phyloP scores from a whole-genome alignment of 1,140 invertebrate genomes.

The Formica selysi region DNA sequence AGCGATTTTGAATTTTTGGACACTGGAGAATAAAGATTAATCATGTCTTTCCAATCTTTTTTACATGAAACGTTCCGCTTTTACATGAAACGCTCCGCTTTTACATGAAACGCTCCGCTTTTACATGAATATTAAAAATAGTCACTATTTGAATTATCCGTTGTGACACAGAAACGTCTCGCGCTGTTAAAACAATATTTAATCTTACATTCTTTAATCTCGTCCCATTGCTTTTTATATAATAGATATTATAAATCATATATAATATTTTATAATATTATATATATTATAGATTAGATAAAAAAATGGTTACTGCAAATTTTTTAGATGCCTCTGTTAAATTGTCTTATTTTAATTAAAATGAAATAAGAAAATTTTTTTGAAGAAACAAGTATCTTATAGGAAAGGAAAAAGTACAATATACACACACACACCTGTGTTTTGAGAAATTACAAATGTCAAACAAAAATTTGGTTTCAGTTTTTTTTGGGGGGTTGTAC shows the following conservation, averaged over 20 bases:
- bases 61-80: not conserved
- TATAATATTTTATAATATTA: too few species aligned
- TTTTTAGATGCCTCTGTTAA: too few species aligned
- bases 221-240: not conserved
- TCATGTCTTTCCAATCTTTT: not conserved
- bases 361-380: too few species aligned
- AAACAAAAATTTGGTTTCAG: not conserved
- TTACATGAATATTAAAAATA: not conserved
- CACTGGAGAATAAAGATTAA: not conserved
- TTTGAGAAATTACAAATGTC: not conserved
- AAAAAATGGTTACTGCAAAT: too few species aligned
- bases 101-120: not conserved
- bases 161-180: not conserved
- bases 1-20: not conserved
- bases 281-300: too few species aligned
- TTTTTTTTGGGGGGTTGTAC: not conserved
- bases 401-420: not conserved
- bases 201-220: not conserved
- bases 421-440: not conserved
- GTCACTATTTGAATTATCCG: too few species aligned
- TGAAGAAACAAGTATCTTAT: not conserved
- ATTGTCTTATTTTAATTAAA: too few species aligned
- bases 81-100: not conserved
- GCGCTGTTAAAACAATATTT: not conserved
- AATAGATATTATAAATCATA: not conserved